Percentiles rank a stretch among this genome's conserved stretches.
These are phyloP conservation scores for Amphipoea oculea DNA, from an alignment of 2,888 invertebrate species.

Conservation along the genomic window DNA sequence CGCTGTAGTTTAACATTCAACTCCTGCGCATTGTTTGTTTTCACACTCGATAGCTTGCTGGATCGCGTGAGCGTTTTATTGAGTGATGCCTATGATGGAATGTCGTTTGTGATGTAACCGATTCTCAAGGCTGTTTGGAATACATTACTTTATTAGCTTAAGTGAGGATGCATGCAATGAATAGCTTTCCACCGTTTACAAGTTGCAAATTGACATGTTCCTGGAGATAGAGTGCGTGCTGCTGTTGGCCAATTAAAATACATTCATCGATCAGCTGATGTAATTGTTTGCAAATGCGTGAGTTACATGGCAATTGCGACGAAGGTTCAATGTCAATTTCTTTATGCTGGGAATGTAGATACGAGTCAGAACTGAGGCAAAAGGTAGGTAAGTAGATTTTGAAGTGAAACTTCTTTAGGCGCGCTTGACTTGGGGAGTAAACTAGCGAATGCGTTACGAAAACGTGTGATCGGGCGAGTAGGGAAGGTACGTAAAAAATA, in stretches of 20 bases:
- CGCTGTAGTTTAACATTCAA: constrained; percentile 83
- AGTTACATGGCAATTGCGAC: constrained; percentile 30
- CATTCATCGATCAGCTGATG: constrained; percentile 56
- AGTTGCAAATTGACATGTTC: constrained; percentile 49
- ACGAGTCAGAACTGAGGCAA: constrained; percentile 17
- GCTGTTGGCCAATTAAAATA: constrained; percentile 49
- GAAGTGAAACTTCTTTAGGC: too few relatives aligned
- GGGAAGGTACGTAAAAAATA: too few relatives aligned
- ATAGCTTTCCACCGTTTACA: constrained; percentile 48
- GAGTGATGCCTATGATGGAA: constrained; percentile 71
- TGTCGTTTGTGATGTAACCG: constrained; percentile 75
- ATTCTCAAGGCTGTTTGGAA: constrained; percentile 62
- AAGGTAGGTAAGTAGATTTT: neutral
- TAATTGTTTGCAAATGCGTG: constrained; percentile 58
- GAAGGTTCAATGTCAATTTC: constrained; percentile 50
- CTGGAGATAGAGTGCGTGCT: constrained; percentile 42
- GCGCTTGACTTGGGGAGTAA: too few relatives aligned
- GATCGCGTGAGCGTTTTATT: constrained; percentile 85
- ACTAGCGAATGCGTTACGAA: too few relatives aligned
- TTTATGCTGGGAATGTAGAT: constrained; percentile 5
- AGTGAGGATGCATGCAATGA: constrained; percentile 60
- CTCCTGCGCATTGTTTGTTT: constrained; percentile 85
- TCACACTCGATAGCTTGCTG: constrained; percentile 75
- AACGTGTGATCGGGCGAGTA: too few relatives aligned
- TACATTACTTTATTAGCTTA: constrained; percentile 47